Conservation (phyloP, 2,113 vertebrate genomes). For the Australoheros scitulus region DNA sequence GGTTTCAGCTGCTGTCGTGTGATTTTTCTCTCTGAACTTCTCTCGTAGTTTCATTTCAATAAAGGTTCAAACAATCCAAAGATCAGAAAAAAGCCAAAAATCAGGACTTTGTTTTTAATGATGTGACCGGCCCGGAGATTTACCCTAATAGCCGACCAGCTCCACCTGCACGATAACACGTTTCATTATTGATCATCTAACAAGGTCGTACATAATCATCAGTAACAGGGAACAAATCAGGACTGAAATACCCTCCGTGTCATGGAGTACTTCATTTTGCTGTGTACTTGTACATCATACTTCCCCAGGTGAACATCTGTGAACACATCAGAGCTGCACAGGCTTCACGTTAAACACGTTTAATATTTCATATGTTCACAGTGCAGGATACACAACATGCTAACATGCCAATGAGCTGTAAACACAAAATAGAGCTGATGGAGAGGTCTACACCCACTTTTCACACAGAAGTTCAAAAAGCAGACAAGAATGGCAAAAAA, state of each 20-base stretch:
- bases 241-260: neutral
- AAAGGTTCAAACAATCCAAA: neutral
- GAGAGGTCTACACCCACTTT: neutral
- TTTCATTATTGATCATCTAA: neutral
- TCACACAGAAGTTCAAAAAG: neutral
- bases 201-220: neutral
- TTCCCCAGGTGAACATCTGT: neutral
- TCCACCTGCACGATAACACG: neutral
- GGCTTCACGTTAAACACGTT: neutral
- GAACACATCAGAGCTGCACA: neutral
- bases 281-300: neutral
- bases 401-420: neutral
- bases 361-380: neutral
- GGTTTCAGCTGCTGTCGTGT: neutral
- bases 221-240: neutral
- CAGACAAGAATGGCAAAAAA: neutral
- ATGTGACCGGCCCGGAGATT: neutral
- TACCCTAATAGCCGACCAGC: neutral
- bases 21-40: neutral
- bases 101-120: neutral
- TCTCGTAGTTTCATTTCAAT: neutral
- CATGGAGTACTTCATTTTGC: neutral
- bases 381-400: slow-evolving; percentile 2
- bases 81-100: neutral
- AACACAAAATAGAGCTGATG: neutral